These are phyloP conservation scores for Tonatia bakeri DNA, from an alignment of 2,113 vertebrate species.

Conservation along the genomic window DNA sequence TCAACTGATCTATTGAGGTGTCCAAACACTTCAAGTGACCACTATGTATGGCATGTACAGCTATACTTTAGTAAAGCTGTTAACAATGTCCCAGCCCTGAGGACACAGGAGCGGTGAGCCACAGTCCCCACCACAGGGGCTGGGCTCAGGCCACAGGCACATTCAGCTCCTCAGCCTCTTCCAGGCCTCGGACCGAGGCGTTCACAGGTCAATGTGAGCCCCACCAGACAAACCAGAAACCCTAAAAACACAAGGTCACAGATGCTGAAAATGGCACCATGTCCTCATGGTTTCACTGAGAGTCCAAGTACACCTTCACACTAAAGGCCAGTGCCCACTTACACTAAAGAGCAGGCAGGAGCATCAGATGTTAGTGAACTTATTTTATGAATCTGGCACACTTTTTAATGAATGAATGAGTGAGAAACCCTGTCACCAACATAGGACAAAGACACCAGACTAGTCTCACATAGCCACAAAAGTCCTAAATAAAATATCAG, in stretches of 20 bases:
- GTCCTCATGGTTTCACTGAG: background rate
- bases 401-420: background rate
- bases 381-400: background rate
- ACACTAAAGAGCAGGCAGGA: background rate
- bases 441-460: background rate
- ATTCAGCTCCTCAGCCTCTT: background rate
- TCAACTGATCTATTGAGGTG: accelerated
- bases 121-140: accelerated
- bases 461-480: background rate
- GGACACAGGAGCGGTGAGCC: background rate
- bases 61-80: background rate
- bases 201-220: background rate
- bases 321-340: background rate
- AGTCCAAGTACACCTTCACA: too few relatives aligned
- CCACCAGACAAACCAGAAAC: background rate
- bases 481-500: background rate
- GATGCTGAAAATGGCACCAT: background rate
- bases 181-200: background rate
- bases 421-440: background rate
- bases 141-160: background rate
- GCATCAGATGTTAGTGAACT: background rate
- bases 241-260: background rate
- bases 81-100: background rate
- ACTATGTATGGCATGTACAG: background rate
- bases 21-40: background rate